Percentiles rank a stretch among this genome's conserved stretches.
These are phyloP conservation scores for Athripsodes cinereus DNA, from an alignment of 2,888 invertebrate species.

Conservation along the genomic window DNA sequence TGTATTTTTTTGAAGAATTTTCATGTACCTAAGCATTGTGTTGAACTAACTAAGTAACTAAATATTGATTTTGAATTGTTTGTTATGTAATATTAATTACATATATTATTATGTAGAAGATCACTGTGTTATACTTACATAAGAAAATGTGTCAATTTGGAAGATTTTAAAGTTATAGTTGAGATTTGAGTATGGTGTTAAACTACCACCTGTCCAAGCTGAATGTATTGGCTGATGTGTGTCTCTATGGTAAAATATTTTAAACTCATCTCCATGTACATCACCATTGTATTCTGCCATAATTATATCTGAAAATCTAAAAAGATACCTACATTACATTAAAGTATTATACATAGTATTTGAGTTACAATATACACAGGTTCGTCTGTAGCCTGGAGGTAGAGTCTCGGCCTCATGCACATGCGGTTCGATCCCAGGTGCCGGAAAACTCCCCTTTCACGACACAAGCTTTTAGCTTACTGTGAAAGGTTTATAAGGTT, in stretches of 20 bases:
- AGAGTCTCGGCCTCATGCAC: background rate
- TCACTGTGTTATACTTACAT: constrained; percentile 48
- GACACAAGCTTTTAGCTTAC: too few species aligned
- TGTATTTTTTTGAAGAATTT: too few species aligned
- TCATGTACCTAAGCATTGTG: too few species aligned
- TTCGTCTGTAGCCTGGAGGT: background rate
- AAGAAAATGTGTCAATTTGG: constrained; percentile 54
- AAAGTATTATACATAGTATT: background rate
- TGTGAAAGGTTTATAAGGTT: too few species aligned
- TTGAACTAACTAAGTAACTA: too few species aligned
- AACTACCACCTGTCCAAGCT: constrained; percentile 77
- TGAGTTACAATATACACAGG: background rate
- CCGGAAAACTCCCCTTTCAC: too few species aligned
- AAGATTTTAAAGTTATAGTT: constrained; percentile 83
- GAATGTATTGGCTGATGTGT: constrained; percentile 55
- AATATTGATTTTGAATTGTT: too few species aligned
- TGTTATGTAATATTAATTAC: too few species aligned
- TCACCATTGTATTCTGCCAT: constrained; percentile 79
- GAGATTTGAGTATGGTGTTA: constrained; percentile 64
- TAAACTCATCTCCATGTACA: constrained; percentile 69
- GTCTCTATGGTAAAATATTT: constrained; percentile 58
- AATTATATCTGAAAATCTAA: constrained; percentile 67
- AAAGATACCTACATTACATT: constrained; percentile 16
- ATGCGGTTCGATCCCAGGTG: background rate
- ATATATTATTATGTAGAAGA: too few species aligned